These are phyloP conservation scores for Lobophora halterata DNA, from an alignment of 2,888 invertebrate species.

Conservation along the genomic window DNA sequence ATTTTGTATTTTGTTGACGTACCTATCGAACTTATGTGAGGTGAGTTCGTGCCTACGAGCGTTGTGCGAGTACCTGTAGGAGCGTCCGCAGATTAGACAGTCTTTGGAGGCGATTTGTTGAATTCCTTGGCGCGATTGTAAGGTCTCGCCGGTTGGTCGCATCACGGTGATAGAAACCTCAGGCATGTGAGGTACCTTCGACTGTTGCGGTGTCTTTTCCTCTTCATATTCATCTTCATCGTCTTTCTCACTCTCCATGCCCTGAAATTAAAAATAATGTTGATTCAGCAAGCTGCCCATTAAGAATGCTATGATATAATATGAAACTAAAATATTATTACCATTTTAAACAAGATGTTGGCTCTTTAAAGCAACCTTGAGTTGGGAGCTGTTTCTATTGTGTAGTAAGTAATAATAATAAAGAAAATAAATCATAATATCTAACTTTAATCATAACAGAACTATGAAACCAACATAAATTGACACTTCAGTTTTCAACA, in stretches of 20 bases:
- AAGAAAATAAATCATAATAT: too few relatives aligned
- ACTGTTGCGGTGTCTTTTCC: conserved; percentile 44
- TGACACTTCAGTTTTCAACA: conserved; percentile 2
- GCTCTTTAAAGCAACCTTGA: too few relatives aligned
- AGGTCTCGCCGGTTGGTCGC: conserved; percentile 68
- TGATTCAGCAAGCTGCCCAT: too few relatives aligned
- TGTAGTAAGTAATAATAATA: neutral
- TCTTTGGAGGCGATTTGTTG: conserved; percentile 76
- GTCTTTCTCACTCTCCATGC: conserved; percentile 67
- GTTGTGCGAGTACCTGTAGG: conserved; percentile 76
- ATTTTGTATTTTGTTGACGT: conserved; percentile 72
- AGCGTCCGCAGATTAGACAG: conserved; percentile 72
- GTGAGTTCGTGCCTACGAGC: conserved; percentile 74
- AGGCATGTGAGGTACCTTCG: conserved; percentile 61
- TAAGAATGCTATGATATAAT: too few relatives aligned
- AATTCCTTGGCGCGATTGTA: conserved; percentile 70
- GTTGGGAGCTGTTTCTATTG: too few relatives aligned
- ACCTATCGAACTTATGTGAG: conserved; percentile 72
- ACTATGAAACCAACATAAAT: neutral
- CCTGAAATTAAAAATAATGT: conserved; percentile 53
- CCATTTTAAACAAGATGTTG: too few relatives aligned
- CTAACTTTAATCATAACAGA: too few relatives aligned
- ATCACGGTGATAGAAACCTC: conserved; percentile 75
- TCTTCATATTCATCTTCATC: conserved; percentile 62
- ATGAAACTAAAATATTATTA: too few relatives aligned